phyloP scores from a whole-genome alignment of 2,888 invertebrate genomes.

The Xestia sexstrigata region DNA sequence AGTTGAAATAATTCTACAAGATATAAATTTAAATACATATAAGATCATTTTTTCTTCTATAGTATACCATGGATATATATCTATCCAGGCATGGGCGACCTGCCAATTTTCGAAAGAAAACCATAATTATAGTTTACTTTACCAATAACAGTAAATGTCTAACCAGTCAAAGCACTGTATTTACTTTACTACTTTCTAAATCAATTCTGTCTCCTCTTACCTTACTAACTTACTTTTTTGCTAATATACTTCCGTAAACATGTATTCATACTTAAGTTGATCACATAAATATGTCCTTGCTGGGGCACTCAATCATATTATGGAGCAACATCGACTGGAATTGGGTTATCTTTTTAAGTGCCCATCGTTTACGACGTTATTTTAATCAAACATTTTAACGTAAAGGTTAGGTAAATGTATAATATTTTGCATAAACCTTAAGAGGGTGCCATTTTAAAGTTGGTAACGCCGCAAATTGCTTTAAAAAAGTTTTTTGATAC shows the following conservation, averaged over 20 bases:
- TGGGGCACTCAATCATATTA: conserved; percentile 32
- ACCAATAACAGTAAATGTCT: neutral
- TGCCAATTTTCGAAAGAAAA: neutral
- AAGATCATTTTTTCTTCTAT: neutral
- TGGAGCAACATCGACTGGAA: conserved; percentile 17
- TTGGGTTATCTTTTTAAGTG: conserved; percentile 26
- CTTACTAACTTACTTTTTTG: neutral
- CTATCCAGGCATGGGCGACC: neutral
- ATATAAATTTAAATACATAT: too few species aligned
- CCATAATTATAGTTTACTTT: neutral
- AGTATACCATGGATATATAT: neutral
- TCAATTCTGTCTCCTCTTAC: neutral
- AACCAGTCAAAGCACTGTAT: too few species aligned
- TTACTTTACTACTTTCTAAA: neutral
- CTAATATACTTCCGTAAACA: conserved; percentile 22
- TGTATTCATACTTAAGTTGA: conserved; percentile 34
- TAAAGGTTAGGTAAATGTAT: neutral
- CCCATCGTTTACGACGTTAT: neutral
- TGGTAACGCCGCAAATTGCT: neutral
- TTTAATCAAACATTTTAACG: neutral
- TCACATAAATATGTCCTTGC: conserved; percentile 25
- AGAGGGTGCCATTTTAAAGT: neutral
- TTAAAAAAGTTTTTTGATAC: neutral
- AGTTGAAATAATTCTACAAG: neutral
- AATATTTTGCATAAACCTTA: neutral